These are phyloP conservation scores for Glaucopsyche alexis DNA, from an alignment of 2,888 invertebrate genomes.

Conservation along the genomic window DNA sequence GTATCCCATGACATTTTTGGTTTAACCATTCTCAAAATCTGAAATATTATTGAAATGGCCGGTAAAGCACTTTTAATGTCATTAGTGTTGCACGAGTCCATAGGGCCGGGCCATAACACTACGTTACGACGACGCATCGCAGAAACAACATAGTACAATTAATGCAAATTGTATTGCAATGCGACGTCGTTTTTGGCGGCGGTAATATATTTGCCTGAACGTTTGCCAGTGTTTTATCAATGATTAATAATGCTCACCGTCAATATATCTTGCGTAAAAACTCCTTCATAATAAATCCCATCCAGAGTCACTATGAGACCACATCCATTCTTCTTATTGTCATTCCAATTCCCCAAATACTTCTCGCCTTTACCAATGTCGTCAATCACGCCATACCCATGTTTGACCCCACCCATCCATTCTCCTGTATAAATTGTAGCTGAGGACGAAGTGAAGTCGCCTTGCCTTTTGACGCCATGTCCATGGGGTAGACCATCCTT, in stretches of 20 bases:
- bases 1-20: too few relatives aligned
- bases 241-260: slow-evolving; percentile 74
- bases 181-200: too few relatives aligned
- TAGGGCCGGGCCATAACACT: too few relatives aligned
- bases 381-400: slow-evolving; percentile 94
- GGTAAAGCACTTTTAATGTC: too few relatives aligned
- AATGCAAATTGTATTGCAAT: too few relatives aligned
- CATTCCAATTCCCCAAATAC: slow-evolving; percentile 93
- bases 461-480: slow-evolving; percentile 90
- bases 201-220: not conserved
- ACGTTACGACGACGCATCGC: too few relatives aligned
- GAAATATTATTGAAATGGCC: too few relatives aligned
- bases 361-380: slow-evolving; percentile 92
- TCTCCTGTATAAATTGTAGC: slow-evolving; percentile 94
- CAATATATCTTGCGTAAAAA: slow-evolving; percentile 88
- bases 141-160: too few relatives aligned
- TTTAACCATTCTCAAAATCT: not conserved
- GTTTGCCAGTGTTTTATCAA: not conserved
- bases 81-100: too few relatives aligned
- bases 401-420: slow-evolving; percentile 87
- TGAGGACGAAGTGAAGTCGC: slow-evolving; percentile 86
- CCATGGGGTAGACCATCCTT: slow-evolving; percentile 91
- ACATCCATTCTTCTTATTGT: slow-evolving; percentile 90
- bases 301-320: slow-evolving; percentile 93
- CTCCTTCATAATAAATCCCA: slow-evolving; percentile 95